Evolutionary conservation across 1,140 invertebrate species (phyloP).

Genomic region (Thaumatotibia leucotreta): DNA sequence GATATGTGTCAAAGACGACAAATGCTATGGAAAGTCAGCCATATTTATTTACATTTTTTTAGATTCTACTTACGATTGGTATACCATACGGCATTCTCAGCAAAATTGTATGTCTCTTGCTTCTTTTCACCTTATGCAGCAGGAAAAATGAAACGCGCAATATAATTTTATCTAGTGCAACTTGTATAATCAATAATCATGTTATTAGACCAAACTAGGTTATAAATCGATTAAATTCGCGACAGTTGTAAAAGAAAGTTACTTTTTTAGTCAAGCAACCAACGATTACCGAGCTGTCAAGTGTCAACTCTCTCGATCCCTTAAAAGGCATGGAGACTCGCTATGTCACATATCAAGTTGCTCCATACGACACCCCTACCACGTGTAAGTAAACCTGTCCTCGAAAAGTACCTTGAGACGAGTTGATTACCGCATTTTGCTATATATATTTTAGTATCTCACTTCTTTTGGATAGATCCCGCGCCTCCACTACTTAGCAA

Average conservation of each 20-base stretch:
- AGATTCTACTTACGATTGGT: too few species aligned
- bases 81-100: too few species aligned
- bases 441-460: not conserved
- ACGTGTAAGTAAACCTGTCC: not conserved
- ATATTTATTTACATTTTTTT: too few species aligned
- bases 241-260: not conserved
- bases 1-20: too few species aligned
- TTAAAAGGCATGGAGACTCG: not conserved
- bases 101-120: too few species aligned
- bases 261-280: not conserved
- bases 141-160: not conserved
- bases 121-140: not conserved
- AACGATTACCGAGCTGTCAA: not conserved
- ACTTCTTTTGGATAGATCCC: not conserved
- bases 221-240: constrained; percentile 2
- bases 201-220: not conserved
- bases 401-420: too few species aligned
- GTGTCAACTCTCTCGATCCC: constrained; percentile 1
- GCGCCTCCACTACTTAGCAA: not conserved
- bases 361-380: not conserved
- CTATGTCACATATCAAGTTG: not conserved
- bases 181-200: not conserved
- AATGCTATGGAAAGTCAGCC: too few species aligned
- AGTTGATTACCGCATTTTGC: not conserved
- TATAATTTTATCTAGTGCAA: not conserved